Evolutionary conservation across 2,113 vertebrate genomes (phyloP).

Genomic region (Chaetodon trifascialis): DNA sequence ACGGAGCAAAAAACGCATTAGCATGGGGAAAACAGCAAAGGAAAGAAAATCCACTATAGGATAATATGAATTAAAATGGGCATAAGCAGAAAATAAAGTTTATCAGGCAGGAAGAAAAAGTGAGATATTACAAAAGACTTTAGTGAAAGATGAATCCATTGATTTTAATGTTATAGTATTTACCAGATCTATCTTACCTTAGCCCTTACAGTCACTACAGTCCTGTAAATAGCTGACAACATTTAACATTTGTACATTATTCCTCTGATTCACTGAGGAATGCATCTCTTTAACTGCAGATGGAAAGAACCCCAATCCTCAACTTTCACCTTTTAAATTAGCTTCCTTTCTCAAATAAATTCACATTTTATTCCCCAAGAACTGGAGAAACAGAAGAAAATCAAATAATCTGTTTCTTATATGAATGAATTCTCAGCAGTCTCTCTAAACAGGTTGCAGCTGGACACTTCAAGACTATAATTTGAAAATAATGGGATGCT

Average conservation of each 20-base stretch:
- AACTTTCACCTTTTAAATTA: no score
- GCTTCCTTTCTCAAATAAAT: not conserved
- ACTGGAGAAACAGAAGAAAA: not conserved
- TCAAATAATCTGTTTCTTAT: not conserved
- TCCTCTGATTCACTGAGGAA: not conserved
- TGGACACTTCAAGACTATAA: conserved; percentile 3
- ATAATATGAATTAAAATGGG: not conserved
- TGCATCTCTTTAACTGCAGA: no score
- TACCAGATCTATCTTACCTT: not conserved
- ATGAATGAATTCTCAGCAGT: not conserved
- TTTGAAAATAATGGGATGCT: conserved; percentile 13
- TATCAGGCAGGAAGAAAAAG: not conserved
- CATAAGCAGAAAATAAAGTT: no score
- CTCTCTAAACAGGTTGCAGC: not conserved
- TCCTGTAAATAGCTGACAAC: not conserved
- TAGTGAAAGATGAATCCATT: not conserved
- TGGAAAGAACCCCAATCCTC: no score
- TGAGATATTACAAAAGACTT: no score
- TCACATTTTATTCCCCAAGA: not conserved
- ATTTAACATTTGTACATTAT: not conserved
- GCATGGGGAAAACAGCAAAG: not conserved
- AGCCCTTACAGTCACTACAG: not conserved
- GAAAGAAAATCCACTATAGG: not conserved
- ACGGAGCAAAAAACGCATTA: not conserved
- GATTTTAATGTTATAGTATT: not conserved